Percentiles rank a stretch among this genome's conserved stretches.
Conservation (phyloP, 1,140 invertebrate genomes). For the Sminthurinus signatus region DNA sequence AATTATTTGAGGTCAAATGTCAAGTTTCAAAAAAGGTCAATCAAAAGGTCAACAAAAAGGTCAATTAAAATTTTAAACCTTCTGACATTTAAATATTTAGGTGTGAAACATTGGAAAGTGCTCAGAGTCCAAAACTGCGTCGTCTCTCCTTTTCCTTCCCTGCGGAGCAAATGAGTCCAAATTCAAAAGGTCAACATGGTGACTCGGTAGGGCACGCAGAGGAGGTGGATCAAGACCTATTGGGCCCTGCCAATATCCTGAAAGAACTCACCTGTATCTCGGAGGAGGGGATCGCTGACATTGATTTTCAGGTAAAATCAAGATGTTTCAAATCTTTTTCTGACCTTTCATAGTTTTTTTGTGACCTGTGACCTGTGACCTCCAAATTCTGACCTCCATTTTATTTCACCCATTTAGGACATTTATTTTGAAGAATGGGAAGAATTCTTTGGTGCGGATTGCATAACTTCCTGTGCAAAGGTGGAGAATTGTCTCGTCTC, state of each 20-base stretch:
- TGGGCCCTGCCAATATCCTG: conserved; percentile 28
- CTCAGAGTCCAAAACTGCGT: conserved; percentile 29
- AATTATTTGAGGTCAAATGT: no score
- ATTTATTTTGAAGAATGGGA: conserved; percentile 67
- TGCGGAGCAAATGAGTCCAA: conserved; percentile 33
- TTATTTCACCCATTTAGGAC: conserved; percentile 50
- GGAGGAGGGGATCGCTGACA: conserved; percentile 75
- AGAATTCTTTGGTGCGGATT: conserved; percentile 68
- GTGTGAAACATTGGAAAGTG: conserved; percentile 36
- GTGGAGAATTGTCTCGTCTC: conserved; percentile 46
- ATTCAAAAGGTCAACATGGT: conserved; percentile 39
- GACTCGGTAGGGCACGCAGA: conserved; percentile 34
- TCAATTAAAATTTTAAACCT: no score
- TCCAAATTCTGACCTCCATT: no score
- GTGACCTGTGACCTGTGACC: no score
- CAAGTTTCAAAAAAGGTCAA: background rate
- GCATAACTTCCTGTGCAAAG: conserved; percentile 82
- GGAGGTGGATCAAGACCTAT: conserved; percentile 21
- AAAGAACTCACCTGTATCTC: conserved; percentile 75
- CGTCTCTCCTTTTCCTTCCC: conserved; percentile 39
- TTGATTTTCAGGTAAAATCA: conserved; percentile 56
- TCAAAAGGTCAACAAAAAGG: background rate
- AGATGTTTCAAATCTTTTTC: no score
- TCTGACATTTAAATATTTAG: conserved; percentile 20
- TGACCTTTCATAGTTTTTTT: no score